Evolutionary conservation across 92 coral and sea anemone genomes (phyloP), one percentile per base, ranked within the genome.

Genomic region (Pocillopora grandis): DNA sequence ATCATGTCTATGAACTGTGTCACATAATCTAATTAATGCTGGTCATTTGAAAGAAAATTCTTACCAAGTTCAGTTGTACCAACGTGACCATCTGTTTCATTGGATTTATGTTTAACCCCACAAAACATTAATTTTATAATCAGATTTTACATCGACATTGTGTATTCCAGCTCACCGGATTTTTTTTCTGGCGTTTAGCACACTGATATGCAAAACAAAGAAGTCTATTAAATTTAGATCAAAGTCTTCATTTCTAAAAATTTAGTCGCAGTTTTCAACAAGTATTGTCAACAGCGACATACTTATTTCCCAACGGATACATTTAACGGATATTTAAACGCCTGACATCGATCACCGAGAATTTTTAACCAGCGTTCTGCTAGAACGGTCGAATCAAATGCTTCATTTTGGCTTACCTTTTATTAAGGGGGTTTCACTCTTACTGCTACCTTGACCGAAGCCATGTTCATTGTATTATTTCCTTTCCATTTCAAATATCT

Each of bases 371-470:
- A 58, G 85, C 19, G 79, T 27, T 36, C 9, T n/a, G 12, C 12
- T 11, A 15, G 19, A 18, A 35, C 49, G 55, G 52, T 20, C 4
- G 18, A 37, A 68, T 31, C 48, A 71, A 80, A 58, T 72, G 18
- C 80, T 79, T 80, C 71, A 60, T 56, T 66, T 72, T 76, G 52
- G 69, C 90, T 82, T 81, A 96, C 99, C 99, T 96, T 83, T 90
- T 91, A 62, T 96, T 96, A 52, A 96, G 77, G 88, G 99, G 99
- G 27, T 85, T 98, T 90, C 61, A 96, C 99, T 65, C 99, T 97
- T 21, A 96, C 99, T 56, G 99, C 99, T 58, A 96, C 27, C 27
- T 27, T 27, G 27, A 27, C 27, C 27, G 27, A 27, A 27, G 27
- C 27, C 27, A 27, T 27, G 27, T 27, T 27, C 27, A 27, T 27